A percentile compares a stretch with the other conserved stretches of the same genome.
Evolutionary conservation across 2,797 vertebrate genomes (phyloP).

Genomic region (Lutjanus campechanus): DNA sequence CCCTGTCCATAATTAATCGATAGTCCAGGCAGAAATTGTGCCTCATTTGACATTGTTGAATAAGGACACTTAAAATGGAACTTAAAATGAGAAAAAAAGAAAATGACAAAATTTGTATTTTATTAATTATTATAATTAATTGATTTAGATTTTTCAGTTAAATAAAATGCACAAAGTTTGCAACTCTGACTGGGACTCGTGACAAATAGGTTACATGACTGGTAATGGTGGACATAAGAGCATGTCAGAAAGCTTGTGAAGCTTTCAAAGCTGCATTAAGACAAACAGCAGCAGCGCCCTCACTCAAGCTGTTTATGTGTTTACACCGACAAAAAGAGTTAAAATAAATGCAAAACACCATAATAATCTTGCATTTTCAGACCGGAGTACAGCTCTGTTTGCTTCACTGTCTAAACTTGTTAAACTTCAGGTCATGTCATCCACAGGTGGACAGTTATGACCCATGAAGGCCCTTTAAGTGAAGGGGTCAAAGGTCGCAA

Average conservation of each 20-base stretch:
- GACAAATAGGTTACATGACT: conserved; percentile 1
- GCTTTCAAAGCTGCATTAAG: conserved; percentile 3
- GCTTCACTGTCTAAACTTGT: conserved; percentile 16
- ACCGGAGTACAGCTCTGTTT: not conserved
- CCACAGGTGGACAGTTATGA: conserved; percentile 43
- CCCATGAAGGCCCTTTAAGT: conserved; percentile 46
- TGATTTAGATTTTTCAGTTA: no score
- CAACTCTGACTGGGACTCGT: not conserved
- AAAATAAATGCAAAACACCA: not conserved
- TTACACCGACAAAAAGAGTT: not conserved
- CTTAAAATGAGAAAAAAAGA: no score
- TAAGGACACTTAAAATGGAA: no score
- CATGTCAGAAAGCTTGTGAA: not conserved
- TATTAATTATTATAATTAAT: no score
- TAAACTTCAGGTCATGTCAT: conserved; percentile 10
- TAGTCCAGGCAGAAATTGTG: no score
- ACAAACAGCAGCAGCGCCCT: not conserved
- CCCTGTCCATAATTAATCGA: no score
- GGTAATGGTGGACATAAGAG: not conserved
- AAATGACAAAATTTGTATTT: no score
- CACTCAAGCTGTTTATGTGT: conserved; percentile 1
- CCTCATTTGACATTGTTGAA: no score
- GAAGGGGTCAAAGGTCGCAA: conserved; percentile 39
- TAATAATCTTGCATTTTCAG: not conserved
- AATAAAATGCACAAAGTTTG: no score